Evolutionary conservation across 2,797 vertebrate species (phyloP).

Genomic region (Pteropus rufus): DNA sequence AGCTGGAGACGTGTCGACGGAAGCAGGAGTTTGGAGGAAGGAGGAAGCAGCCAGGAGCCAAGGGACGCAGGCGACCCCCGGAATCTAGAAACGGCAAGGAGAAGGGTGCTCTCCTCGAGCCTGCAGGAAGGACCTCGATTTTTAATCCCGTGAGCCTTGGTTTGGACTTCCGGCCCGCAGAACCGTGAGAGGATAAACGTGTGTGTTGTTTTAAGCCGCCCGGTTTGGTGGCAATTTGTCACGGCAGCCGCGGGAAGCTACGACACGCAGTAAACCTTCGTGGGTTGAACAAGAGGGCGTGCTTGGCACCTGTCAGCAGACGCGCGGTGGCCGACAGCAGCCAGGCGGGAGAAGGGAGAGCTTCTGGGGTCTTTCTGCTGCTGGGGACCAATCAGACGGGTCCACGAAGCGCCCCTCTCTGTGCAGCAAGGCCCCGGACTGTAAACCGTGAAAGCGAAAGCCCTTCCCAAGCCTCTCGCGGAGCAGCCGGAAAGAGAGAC

Average conservation of each 20-base stretch:
- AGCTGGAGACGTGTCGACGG: accelerated
- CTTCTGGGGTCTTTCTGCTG: neutral
- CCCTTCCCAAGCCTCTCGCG: neutral
- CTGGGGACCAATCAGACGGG: too few species aligned
- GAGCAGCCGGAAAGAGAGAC: neutral
- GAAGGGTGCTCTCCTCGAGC: too few species aligned
- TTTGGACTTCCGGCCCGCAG: neutral
- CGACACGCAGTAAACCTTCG: neutral
- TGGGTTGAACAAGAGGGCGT: accelerated
- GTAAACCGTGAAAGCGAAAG: neutral
- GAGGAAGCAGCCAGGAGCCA: neutral
- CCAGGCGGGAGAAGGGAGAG: neutral
- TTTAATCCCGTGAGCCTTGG: neutral
- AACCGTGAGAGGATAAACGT: too few species aligned
- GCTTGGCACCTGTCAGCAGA: neutral
- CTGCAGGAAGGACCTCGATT: neutral
- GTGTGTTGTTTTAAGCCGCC: neutral
- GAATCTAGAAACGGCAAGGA: neutral
- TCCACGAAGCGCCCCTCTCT: neutral
- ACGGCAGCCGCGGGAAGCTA: neutral
- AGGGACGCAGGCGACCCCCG: accelerated
- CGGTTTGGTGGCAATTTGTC: neutral
- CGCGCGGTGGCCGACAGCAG: accelerated
- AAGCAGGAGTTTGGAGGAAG: too few species aligned
- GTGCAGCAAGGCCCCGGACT: neutral